Evolutionary conservation across 2,888 invertebrate genomes (phyloP), one percentile per base, ranked within the genome.

Genomic region (Cremastobaeus sp.): DNA sequence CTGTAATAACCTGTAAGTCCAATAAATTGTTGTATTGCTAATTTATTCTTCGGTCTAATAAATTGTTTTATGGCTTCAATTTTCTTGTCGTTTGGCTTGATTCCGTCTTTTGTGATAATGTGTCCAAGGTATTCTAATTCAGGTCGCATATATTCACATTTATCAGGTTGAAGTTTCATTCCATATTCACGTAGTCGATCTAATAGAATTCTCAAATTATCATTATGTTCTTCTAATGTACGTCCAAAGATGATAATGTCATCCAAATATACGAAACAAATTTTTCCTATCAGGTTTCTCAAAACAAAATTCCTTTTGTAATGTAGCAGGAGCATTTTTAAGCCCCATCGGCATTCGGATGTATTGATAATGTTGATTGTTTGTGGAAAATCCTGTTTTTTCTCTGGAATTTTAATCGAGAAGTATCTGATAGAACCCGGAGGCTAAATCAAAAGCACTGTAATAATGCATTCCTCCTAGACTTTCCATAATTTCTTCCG

Each of bases 101-200:
- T 14, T 1, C 48, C 48, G n/a, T 48, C 32, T 32, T 32, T 28
- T 0, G 32, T 48, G 9, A 48, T 32, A n/a, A n/a, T n/a, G n/a
- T n/a, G n/a, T n/a, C n/a, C n/a, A n/a, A n/a, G n/a, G n/a, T n/a
- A n/a, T n/a, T 54, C 39, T 1, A 54, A 14, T 39, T 54, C 54
- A 1, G 54, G n/a, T n/a, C n/a, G n/a, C n/a, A n/a, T n/a, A n/a
- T n/a, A n/a, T n/a, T n/a, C n/a, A n/a, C n/a, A n/a, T n/a, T n/a
- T n/a, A n/a, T 50, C 50, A 3, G 34, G 50, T n/a, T 34, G 50
- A n/a, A 50, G 21, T 18, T 50, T 50, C 20, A 50, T 35, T 6
- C 50, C 50, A 11, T 21, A 35, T 5, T 34, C n/a, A 6, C 50
- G 50, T 17, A 50, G 14, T 8, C 50, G 30, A 0, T 48, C 32